Evolutionary conservation across 1,140 invertebrate species (phyloP), one percentile per base, ranked within the genome.

Genomic region (Zaprionus africanus): DNA sequence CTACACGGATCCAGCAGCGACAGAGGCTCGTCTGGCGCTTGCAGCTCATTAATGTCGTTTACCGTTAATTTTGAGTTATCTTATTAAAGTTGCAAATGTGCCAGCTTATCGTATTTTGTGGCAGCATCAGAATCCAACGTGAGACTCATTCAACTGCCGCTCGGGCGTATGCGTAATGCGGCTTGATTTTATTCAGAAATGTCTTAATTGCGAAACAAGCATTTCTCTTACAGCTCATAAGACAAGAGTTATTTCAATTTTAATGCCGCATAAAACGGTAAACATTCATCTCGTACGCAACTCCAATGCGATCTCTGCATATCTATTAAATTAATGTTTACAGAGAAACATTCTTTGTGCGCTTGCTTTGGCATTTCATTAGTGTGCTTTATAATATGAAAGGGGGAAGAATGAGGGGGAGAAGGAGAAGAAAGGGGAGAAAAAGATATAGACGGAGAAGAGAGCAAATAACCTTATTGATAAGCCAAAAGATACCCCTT

Each of bases 181-280:
- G 9, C n/a, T n/a, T 82, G 54, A 64, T 59, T 69, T 31, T 6
- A 62, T 62, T 75, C 11, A 24, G 4, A 31, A 61, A 38, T 41
- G 15, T 56, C 36, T 65, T 26, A 57, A 69, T 75, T 74, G 13
- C 15, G 24, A 56, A 66, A 59, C 49, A 41, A 12, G 51, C 36
- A 49, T 67, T 41, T 28, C 57, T 51, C 57, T 62, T 17, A 28
- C 72, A 75, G 72, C 66, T 74, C 71, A 64, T 76, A 72, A 76
- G 60, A 72, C 49, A 49, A 58, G 28, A 57, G 41, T 13, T 19
- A 53, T 63, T 63, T 49, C 17, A 63, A 36, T 69, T 69, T 51
- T 34, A 51, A 67, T 43, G 60, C 5, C 49, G 15, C 31, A 49
- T 61, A 61, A 61, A 62, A 62, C 46, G 57, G 12, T 46, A 61